These are phyloP conservation scores for Pristionchus arcanus DNA, from an alignment of 2,888 invertebrate species.

Conservation along the genomic window DNA sequence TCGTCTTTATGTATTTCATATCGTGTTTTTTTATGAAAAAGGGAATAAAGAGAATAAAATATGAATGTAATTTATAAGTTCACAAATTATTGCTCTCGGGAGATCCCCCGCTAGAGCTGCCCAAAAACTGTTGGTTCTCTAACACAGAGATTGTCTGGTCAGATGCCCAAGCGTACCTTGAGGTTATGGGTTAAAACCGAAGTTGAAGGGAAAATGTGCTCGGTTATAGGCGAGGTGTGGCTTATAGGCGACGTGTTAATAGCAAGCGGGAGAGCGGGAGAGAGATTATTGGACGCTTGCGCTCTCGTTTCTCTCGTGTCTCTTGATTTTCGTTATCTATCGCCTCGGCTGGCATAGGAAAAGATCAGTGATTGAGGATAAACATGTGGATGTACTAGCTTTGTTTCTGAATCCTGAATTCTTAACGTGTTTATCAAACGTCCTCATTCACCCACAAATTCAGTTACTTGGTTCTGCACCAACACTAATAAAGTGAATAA, in stretches of 20 bases:
- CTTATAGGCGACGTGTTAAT: background rate
- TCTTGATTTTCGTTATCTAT: background rate
- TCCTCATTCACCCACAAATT: too few relatives aligned
- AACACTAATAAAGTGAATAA: too few relatives aligned
- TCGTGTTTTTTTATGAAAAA: too few relatives aligned
- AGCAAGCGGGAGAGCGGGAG: background rate
- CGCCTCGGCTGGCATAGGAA: background rate
- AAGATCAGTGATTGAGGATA: too few relatives aligned
- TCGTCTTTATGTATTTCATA: too few relatives aligned
- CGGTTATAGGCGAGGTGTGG: background rate
- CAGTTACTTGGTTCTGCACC: too few relatives aligned
- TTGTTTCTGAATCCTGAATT: too few relatives aligned
- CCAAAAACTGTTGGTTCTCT: conserved; percentile 28
- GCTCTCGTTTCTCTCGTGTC: background rate
- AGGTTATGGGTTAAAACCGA: conserved; percentile 31
- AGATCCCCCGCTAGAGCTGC: conserved; percentile 15
- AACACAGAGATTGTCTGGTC: conserved; percentile 5
- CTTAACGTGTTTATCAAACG: too few relatives aligned
- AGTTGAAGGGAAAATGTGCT: background rate
- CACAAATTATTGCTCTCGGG: background rate
- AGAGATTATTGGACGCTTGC: background rate
- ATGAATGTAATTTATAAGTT: too few relatives aligned
- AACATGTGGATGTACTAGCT: too few relatives aligned
- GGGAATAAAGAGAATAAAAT: too few relatives aligned
- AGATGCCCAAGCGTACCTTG: conserved; percentile 25